Conservation (phyloP, 2,113 vertebrate species). For the Phrynosoma blainvillii region DNA sequence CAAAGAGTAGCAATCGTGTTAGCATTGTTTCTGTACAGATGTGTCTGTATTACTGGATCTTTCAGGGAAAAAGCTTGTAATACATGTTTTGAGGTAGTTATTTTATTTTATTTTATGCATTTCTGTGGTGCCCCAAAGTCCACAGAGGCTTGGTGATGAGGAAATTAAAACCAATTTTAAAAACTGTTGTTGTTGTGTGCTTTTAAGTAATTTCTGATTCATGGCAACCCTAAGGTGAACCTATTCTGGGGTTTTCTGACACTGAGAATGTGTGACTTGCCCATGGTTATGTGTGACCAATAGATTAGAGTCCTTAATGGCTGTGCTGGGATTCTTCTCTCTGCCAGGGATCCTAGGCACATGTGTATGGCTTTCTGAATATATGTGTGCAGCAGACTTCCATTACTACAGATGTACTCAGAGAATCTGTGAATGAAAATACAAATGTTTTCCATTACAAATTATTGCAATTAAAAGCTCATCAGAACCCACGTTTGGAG, state of each 20-base stretch:
- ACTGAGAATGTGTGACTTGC: no score
- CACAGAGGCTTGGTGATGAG: no score
- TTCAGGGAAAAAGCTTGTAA: neutral
- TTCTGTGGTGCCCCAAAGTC: no score
- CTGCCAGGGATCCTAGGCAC: neutral
- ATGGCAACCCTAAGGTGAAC: no score
- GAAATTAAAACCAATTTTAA: no score
- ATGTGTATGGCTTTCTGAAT: neutral
- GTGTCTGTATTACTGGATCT: neutral
- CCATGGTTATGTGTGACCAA: neutral
- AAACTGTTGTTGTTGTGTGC: no score
- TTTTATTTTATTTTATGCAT: neutral
- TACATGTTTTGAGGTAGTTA: neutral
- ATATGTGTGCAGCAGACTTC: neutral
- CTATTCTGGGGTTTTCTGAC: no score
- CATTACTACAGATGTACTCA: neutral
- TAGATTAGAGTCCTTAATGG: neutral
- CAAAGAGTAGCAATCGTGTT: neutral
- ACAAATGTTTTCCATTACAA: neutral
- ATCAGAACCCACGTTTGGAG: neutral
- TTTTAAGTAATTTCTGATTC: no score
- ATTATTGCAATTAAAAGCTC: neutral
- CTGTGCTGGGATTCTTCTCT: neutral
- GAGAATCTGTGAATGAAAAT: neutral
- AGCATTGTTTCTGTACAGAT: conserved; percentile 6